Conservation (phyloP, 2,797 vertebrate species). For the Squalus acanthias region DNA sequence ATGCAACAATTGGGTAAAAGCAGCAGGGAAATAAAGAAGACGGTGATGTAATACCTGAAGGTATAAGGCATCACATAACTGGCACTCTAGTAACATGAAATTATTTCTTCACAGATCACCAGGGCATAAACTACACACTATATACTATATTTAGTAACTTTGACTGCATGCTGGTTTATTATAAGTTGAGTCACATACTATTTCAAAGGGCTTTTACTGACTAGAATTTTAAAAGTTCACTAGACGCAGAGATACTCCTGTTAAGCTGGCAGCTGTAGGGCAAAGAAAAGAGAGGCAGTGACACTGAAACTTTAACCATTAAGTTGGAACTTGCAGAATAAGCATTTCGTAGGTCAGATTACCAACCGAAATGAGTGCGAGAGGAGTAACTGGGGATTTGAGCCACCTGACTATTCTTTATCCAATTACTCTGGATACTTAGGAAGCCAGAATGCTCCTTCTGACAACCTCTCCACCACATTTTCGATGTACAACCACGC, state of each 20-base stretch:
- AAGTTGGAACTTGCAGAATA: not conserved
- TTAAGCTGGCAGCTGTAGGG: not conserved
- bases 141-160: not conserved
- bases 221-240: slow-evolving; percentile 12
- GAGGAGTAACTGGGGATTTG: not conserved
- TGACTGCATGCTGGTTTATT: slow-evolving; percentile 17
- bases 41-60: not conserved
- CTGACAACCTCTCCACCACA: slow-evolving; percentile 69
- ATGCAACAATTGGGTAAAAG: not conserved
- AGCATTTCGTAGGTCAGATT: not conserved
- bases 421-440: slow-evolving; percentile 45
- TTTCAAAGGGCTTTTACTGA: not conserved
- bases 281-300: not conserved
- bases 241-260: not conserved
- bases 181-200: not conserved
- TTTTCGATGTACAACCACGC: slow-evolving; percentile 52
- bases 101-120: not conserved
- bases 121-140: slow-evolving; percentile 22
- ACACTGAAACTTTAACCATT: slow-evolving; percentile 17
- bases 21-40: not conserved
- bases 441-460: slow-evolving; percentile 86
- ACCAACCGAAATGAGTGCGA: not conserved
- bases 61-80: not conserved
- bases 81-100: not conserved
- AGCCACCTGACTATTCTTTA: not conserved